Evolutionary conservation across 2,113 vertebrate genomes (phyloP).

Genomic region (Psephotus haematonotus): DNA sequence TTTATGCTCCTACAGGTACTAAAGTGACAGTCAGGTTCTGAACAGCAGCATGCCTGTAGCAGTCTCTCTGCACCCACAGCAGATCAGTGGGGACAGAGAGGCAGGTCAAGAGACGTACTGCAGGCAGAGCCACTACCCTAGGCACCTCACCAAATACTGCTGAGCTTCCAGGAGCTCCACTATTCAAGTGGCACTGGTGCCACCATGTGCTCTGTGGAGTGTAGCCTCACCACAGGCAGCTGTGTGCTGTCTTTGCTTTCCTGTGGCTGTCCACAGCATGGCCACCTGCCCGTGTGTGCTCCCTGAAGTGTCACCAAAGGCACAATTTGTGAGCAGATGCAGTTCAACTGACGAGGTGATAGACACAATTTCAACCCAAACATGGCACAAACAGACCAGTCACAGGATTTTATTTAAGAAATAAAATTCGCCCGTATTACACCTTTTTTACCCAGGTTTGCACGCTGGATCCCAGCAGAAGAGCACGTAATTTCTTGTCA

Average conservation of each 20-base stretch:
- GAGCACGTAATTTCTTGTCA: background rate
- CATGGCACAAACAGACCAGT: background rate
- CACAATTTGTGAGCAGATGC: background rate
- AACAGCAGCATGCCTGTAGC: rapidly evolving
- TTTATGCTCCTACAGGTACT: background rate
- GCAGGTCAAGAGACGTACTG: background rate
- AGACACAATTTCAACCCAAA: background rate
- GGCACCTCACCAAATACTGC: background rate
- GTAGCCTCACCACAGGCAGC: background rate
- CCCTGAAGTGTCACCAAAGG: background rate
- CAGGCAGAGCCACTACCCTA: background rate
- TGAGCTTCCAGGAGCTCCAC: background rate
- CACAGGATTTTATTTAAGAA: conserved; percentile 4
- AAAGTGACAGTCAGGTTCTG: background rate
- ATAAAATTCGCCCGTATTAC: background rate
- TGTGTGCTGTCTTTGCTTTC: background rate
- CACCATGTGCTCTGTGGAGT: background rate
- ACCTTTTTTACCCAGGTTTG: rapidly evolving
- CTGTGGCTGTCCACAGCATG: background rate
- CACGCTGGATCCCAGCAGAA: background rate
- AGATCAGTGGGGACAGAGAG: rapidly evolving
- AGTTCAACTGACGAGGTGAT: background rate
- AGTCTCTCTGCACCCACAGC: background rate
- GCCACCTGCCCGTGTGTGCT: rapidly evolving
- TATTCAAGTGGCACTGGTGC: background rate